These are phyloP conservation scores for Pachliopta kotzebuea DNA, from an alignment of 2,888 invertebrate genomes.

Conservation along the genomic window DNA sequence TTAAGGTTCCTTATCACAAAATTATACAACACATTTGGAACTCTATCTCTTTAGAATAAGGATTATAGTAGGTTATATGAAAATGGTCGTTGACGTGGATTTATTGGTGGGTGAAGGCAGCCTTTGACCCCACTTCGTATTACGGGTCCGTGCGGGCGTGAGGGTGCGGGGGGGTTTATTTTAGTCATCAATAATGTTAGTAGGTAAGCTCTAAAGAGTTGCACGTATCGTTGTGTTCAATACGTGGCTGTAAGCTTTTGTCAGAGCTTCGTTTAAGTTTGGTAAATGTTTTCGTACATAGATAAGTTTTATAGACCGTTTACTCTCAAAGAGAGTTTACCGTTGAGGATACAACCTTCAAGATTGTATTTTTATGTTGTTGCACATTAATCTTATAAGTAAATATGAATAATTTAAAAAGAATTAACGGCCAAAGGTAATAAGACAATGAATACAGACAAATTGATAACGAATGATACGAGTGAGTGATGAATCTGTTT, in stretches of 20 bases:
- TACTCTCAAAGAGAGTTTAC: neutral
- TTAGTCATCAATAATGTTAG: constrained; percentile 78
- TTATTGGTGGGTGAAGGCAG: constrained; percentile 50
- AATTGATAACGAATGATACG: too few species aligned
- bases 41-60: constrained; percentile 31
- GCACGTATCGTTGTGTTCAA: constrained; percentile 45
- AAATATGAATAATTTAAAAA: too few species aligned
- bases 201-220: constrained; percentile 65
- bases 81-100: constrained; percentile 18
- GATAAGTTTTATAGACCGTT: constrained; percentile 2
- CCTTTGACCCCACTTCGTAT: constrained; percentile 78
- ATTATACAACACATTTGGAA: constrained; percentile 31
- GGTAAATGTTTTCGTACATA: constrained; percentile 17
- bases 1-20: constrained; percentile 43
- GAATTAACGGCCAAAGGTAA: too few species aligned
- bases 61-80: constrained; percentile 31
- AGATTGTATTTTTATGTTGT: neutral
- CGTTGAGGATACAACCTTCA: neutral
- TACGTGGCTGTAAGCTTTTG: constrained; percentile 25
- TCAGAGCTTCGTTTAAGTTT: constrained; percentile 13
- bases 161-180: constrained; percentile 61
- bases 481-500: too few species aligned
- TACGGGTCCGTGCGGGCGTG: constrained; percentile 53
- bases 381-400: neutral
- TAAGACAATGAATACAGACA: too few species aligned